These are phyloP conservation scores for Artemia sinica DNA, from an alignment of 2,888 invertebrate species.

Conservation along the genomic window DNA sequence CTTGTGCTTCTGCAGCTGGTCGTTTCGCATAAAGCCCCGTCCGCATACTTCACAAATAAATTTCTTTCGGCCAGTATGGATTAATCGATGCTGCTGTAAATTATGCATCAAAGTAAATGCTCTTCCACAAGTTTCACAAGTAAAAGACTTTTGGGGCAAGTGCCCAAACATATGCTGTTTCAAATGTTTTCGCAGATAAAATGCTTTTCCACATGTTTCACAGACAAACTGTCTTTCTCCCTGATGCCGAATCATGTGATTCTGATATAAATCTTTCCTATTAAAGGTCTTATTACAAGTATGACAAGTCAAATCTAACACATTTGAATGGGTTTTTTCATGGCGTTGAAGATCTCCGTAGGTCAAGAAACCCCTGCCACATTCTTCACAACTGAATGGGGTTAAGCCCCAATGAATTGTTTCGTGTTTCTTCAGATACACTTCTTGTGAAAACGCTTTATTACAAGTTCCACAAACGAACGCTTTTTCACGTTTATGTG, in stretches of 20 bases:
- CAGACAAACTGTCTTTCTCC: slow-evolving; percentile 32
- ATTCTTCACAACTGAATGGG: slow-evolving; percentile 18
- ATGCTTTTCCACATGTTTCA: slow-evolving; percentile 31
- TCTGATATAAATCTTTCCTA: slow-evolving; percentile 32
- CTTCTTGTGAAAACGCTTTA: slow-evolving; percentile 13
- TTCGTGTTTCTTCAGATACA: slow-evolving; percentile 21
- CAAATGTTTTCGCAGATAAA: slow-evolving; percentile 24
- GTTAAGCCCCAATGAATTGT: slow-evolving; percentile 20
- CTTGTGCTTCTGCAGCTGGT: slow-evolving; percentile 4
- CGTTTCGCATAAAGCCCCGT: slow-evolving; percentile 7
- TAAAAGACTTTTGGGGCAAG: slow-evolving; percentile 13
- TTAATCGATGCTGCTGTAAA: slow-evolving; percentile 22
- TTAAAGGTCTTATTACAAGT: slow-evolving; percentile 32
- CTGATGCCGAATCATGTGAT: slow-evolving; percentile 31
- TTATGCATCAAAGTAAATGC: slow-evolving; percentile 22
- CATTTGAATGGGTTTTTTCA: slow-evolving; percentile 32
- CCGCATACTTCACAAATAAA: slow-evolving; percentile 8
- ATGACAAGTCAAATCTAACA: slow-evolving; percentile 31
- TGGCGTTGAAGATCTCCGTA: slow-evolving; percentile 25
- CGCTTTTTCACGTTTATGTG: slow-evolving; percentile 4
- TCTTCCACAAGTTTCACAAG: slow-evolving; percentile 19
- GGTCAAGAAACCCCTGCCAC: slow-evolving; percentile 21
- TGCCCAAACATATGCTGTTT: slow-evolving; percentile 17
- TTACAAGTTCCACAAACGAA: background rate
- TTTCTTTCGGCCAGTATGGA: background rate